Percentiles rank a stretch among this genome's conserved stretches.
Evolutionary conservation across 2,888 invertebrate species (phyloP).

Genomic region (Lacanobia wlatinum): DNA sequence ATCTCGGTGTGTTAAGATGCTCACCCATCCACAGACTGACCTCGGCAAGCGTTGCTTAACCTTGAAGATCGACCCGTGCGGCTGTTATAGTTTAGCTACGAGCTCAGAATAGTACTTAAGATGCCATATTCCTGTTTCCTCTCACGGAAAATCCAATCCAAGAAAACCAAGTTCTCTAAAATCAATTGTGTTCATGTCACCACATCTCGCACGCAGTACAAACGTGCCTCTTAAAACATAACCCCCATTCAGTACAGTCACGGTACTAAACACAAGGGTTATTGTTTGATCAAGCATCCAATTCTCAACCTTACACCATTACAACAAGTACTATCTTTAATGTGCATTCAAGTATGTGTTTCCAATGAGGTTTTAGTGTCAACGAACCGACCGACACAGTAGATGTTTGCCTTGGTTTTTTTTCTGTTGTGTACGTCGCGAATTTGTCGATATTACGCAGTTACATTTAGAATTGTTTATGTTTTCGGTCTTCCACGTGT

Average conservation of each 20-base stretch:
- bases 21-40: no score
- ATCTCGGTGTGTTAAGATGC: no score
- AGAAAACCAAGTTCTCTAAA: constrained; percentile 24
- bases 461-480: constrained; percentile 27
- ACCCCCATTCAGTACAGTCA: constrained; percentile 64
- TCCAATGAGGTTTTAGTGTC: constrained; percentile 70
- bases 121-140: no score
- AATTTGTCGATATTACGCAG: constrained; percentile 59
- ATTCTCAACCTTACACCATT: constrained; percentile 52
- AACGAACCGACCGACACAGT: constrained; percentile 63
- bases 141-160: not conserved
- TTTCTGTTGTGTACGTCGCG: constrained; percentile 29
- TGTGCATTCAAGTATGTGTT: constrained; percentile 51
- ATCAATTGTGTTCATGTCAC: constrained; percentile 39
- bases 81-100: no score
- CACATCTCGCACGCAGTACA: constrained; percentile 42
- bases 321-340: constrained; percentile 39
- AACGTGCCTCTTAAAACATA: constrained; percentile 63
- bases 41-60: no score
- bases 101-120: no score
- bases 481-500: constrained; percentile 16
- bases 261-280: constrained; percentile 63
- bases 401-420: constrained; percentile 65
- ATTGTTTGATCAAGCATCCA: constrained; percentile 45
- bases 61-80: no score